Evolutionary conservation across 2,888 invertebrate genomes (phyloP), one percentile per base, ranked within the genome.

Genomic region (Carcina quercana): DNA sequence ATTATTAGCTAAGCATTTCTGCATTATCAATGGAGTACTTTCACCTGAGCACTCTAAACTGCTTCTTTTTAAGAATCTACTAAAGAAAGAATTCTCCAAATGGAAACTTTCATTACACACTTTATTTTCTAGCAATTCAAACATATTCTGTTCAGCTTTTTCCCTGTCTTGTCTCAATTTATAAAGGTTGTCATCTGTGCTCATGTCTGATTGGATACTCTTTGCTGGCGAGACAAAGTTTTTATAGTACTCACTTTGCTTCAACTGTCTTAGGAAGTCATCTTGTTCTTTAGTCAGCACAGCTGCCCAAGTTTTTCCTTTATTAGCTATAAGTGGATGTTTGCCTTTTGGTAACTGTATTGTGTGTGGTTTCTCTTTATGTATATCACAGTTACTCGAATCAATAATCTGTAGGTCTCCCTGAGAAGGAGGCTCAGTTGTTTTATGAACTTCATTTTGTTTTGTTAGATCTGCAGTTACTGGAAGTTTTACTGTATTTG

Each of bases 111-210:
- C 90, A 58, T 86, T 84, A 27, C 88, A 82, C 3, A 90, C 90
- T 63, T 91, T 91, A 50, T 89, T 87, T 69, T 95, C 94, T 19
- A 95, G 69, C 4, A 91, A 61, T 55, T 95, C 93, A 70, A 95
- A 95, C 54, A 93, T 87, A 38, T 88, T 86, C 40, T 93, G 83
- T 54, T 93, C 92, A 17, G 88, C 88, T 2, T 68, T 47, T 65
- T 88, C 87, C 52, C 66, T 76, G 14, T 76, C 78, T 12, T 65
- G 59, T 10, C 45, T 53, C 2, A 67, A 40, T 56, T 52, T 75
- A 40, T 22, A 41, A 15, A 59, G 42, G 20, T 59, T 60, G 27
- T 73, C 73, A 52, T 78, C 66, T 56, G 59, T 69, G 37, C 79
- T 80, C 2, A 53, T 42, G 30, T 83, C 72, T 2, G 82, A 76